Base-by-base conservation (phyloP, 2,113 vertebrate species). In the Microtus pennsylvanicus region DNA sequence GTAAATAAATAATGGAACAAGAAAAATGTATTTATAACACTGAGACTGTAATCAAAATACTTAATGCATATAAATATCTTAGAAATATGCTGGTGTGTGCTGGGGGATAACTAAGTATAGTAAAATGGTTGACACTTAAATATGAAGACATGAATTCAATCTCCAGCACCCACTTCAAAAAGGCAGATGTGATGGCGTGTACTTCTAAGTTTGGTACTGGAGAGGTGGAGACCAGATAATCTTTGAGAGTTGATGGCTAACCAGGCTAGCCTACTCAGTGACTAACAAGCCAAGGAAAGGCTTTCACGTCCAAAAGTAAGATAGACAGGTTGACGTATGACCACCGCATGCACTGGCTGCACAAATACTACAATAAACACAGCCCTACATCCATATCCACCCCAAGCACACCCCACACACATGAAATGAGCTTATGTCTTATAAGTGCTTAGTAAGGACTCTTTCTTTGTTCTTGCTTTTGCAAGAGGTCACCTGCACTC, bases 391-490 rank as follows among this genome's bases (percentile, higher is more conserved):
- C n/a, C 17, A 22, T 74, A 74, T 21, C 35, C 19, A 38, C n/a
- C 70, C 70, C 16, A 30, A 67, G 65, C 28, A 0, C 69, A 19
- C 16, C 70, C 70, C 70, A 17, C 47, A 19, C 28, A 78, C 42
- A 33, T 0, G 28, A 47, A 78, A 50, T 78, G 28, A 52, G 28
- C 28, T 52, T 28, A 52, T 6, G 12, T 76, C n/a, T 70, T 72
- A 0, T 85, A 77, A 90, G 38, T 55, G n/a, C 50, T 93, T 90
- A 47, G 12, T 76, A 35, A 94, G 35, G 50, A 89, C 28, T 9
- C 3, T 11, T 93, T 47, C 19, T 82, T 87, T 89, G 16, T 14
- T 87, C 52, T 85, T 83, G 21, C 17, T 91, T 93, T 95, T 69
- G n/a, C 10, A 58, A 89, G 67, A 76, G 16, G 45, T 55, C 17